A percentile compares a stretch with the other conserved stretches of the same genome.
These are phyloP conservation scores for Scomber colias DNA, from an alignment of 2,113 vertebrate species.

Conservation along the genomic window DNA sequence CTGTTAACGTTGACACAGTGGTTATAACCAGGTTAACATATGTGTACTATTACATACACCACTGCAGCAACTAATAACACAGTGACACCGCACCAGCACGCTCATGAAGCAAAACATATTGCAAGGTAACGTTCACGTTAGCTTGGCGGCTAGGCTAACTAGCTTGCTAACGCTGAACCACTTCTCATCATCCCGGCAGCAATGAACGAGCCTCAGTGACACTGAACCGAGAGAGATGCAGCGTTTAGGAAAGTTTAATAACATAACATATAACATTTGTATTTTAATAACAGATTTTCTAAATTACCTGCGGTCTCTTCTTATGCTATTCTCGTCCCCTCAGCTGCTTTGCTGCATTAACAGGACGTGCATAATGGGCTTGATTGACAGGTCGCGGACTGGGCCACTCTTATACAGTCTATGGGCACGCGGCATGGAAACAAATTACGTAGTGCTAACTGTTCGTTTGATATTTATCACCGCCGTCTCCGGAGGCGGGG, in stretches of 20 bases:
- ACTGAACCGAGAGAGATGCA: background rate
- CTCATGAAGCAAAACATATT: constrained; percentile 2
- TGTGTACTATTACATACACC: background rate
- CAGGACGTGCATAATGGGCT: constrained; percentile 73
- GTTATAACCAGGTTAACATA: background rate
- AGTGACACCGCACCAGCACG: constrained; percentile 41
- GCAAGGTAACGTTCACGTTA: constrained; percentile 33
- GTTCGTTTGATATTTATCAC: background rate
- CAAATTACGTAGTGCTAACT: constrained; percentile 56
- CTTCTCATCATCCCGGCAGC: constrained; percentile 26
- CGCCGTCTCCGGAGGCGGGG: background rate
- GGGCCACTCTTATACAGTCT: background rate
- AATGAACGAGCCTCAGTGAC: constrained; percentile 41
- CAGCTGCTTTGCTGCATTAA: constrained; percentile 79
- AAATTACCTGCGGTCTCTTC: constrained; percentile 75
- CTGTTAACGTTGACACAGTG: background rate
- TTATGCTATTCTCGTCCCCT: constrained; percentile 73
- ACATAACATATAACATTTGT: background rate
- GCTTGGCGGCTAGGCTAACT: constrained; percentile 49
- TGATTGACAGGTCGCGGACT: constrained; percentile 79
- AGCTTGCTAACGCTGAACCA: constrained; percentile 54
- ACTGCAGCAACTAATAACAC: background rate
- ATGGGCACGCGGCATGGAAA: constrained; percentile 62
- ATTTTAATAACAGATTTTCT: background rate
- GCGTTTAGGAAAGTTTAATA: background rate